Conservation (phyloP, 2,113 vertebrate species). For the Microtus montanus region DNA sequence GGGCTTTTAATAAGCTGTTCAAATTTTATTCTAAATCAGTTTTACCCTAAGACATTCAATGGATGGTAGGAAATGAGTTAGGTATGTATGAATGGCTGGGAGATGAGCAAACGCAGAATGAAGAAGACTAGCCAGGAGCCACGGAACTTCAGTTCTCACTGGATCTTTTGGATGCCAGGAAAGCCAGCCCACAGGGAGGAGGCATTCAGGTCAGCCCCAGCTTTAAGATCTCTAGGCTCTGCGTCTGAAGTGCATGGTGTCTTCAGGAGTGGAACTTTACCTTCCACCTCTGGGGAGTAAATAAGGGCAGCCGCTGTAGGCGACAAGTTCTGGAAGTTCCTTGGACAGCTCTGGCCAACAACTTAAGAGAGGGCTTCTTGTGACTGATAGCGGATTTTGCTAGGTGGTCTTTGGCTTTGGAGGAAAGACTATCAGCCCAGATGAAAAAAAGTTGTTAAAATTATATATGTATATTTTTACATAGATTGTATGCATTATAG, state of each 20-base stretch:
- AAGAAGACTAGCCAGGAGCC: not conserved
- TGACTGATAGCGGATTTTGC: not conserved
- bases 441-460: not conserved
- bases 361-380: not conserved
- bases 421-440: not conserved
- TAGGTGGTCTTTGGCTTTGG: not conserved
- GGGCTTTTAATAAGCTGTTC: not conserved
- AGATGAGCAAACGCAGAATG: not conserved
- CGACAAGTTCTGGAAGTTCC: not conserved
- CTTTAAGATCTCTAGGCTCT: not conserved
- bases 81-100: not conserved
- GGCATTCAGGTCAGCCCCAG: not conserved
- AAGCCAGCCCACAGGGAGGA: not conserved
- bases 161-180: not conserved
- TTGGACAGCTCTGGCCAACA: not conserved
- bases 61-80: not conserved
- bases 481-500: not conserved
- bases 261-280: not conserved
- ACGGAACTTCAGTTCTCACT: not conserved
- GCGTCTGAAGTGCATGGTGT: not conserved
- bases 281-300: not conserved
- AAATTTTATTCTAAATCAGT: slow-evolving; percentile 22
- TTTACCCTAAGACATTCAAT: slow-evolving; percentile 9
- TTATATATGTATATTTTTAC: not conserved
- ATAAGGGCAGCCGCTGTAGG: not conserved